These are phyloP conservation scores for Dryadula phaetusa DNA, from an alignment of 2,888 invertebrate species.

Conservation along the genomic window DNA sequence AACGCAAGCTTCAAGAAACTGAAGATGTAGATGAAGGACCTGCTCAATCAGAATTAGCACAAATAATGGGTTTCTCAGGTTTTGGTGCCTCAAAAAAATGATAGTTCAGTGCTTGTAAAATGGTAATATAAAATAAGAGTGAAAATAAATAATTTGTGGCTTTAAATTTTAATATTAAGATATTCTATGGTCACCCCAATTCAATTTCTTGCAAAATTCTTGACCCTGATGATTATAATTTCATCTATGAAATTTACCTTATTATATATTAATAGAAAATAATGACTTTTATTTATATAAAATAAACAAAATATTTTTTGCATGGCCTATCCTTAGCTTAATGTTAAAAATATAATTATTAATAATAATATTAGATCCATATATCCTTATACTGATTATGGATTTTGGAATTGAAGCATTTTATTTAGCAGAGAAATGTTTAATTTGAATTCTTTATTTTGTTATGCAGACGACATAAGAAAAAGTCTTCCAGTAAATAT, in stretches of 20 bases:
- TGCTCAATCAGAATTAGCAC: constrained; percentile 89
- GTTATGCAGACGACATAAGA: too few relatives aligned
- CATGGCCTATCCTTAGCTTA: too few relatives aligned
- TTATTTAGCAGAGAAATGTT: too few relatives aligned
- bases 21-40: constrained; percentile 75
- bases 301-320: too few relatives aligned
- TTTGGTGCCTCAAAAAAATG: constrained; percentile 94
- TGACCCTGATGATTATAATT: background rate
- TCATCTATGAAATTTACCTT: background rate
- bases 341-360: too few relatives aligned
- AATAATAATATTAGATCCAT: too few relatives aligned
- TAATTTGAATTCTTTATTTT: too few relatives aligned
- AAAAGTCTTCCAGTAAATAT: too few relatives aligned
- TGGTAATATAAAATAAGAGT: background rate
- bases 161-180: background rate
- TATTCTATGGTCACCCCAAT: background rate
- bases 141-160: background rate
- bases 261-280: background rate
- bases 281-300: background rate
- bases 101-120: constrained; percentile 43
- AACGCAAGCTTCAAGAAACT: constrained; percentile 90
- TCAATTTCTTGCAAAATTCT: background rate
- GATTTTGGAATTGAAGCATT: too few relatives aligned
- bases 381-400: too few relatives aligned
- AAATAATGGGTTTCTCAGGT: constrained; percentile 98